These are phyloP conservation scores for Serilophus lunatus DNA, from an alignment of 2,113 vertebrate species.

Conservation along the genomic window DNA sequence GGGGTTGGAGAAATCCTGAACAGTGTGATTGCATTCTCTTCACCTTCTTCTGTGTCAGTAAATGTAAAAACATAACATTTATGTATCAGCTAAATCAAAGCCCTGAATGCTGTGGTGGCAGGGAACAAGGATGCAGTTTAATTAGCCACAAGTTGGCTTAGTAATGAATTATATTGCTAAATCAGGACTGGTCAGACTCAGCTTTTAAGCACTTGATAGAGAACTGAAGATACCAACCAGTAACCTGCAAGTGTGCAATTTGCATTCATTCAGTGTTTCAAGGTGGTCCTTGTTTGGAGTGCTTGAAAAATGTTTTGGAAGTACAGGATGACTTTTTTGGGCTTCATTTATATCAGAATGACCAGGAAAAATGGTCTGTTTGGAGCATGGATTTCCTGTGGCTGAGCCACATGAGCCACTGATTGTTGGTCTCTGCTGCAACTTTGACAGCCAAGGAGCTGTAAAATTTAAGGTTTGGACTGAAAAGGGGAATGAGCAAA, in stretches of 20 bases:
- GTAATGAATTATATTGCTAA: neutral
- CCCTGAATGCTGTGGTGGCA: neutral
- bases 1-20: neutral
- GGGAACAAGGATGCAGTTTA: neutral
- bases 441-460: neutral
- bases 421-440: neutral
- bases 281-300: neutral
- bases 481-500: neutral
- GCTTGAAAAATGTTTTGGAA: neutral
- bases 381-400: neutral
- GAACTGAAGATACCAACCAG: neutral
- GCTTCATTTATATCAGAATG: neutral
- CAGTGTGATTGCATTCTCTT: accelerated
- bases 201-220: neutral
- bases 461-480: neutral
- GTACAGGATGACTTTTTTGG: neutral
- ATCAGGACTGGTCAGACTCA: neutral
- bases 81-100: neutral
- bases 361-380: neutral
- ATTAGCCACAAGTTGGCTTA: neutral
- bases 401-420: neutral
- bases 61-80: neutral
- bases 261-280: neutral
- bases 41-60: neutral
- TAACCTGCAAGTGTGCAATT: neutral